A percentile compares a stretch with the other conserved stretches of the same genome.
These are phyloP conservation scores for Eutolmus rufibarbis DNA, from an alignment of 2,888 invertebrate genomes.

Conservation along the genomic window DNA sequence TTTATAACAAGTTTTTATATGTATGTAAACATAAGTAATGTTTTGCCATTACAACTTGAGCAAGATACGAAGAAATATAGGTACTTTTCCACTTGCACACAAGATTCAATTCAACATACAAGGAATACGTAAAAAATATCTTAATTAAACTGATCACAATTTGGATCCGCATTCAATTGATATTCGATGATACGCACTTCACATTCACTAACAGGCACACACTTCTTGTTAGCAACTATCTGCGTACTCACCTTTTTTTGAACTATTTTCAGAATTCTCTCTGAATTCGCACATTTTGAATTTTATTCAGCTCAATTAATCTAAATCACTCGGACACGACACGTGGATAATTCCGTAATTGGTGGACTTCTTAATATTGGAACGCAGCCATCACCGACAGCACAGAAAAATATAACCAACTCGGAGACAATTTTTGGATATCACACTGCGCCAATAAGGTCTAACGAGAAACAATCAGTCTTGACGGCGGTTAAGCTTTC, in stretches of 20 bases:
- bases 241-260: slow-evolving; percentile 26
- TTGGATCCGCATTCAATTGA: neutral
- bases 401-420: neutral
- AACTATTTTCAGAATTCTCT: slow-evolving; percentile 18
- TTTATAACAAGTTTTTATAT: neutral
- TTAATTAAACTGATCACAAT: neutral
- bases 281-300: slow-evolving; percentile 37
- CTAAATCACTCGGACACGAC: neutral
- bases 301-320: neutral
- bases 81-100: neutral
- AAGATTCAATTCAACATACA: neutral
- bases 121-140: neutral
- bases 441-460: neutral
- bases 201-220: neutral
- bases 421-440: neutral
- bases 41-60: neutral
- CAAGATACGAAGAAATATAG: neutral
- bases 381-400: neutral
- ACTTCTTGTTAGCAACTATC: neutral
- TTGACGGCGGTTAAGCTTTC: neutral
- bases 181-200: neutral
- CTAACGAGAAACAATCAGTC: slow-evolving; percentile 2
- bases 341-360: neutral
- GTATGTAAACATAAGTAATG: neutral
- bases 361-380: neutral